These are phyloP conservation scores for Carposina sasakii DNA, from an alignment of 1,140 invertebrate genomes.

Conservation along the genomic window DNA sequence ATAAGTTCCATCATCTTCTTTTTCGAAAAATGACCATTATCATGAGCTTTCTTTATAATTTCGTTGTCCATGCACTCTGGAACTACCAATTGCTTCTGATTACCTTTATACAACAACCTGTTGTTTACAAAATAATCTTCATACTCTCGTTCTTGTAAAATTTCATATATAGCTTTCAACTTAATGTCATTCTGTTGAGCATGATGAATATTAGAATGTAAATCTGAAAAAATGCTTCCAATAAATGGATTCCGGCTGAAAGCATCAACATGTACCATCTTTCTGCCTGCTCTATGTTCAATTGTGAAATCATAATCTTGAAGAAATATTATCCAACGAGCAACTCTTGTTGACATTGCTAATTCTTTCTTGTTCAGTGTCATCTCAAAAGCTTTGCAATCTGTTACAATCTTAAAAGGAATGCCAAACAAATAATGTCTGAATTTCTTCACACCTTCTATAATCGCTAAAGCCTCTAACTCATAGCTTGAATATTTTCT, in stretches of 20 bases:
- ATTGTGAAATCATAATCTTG: conserved; percentile 1
- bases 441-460: conserved; percentile 4
- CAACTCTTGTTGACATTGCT: neutral
- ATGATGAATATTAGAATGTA: neutral
- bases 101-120: no score
- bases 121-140: neutral
- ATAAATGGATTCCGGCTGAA: neutral
- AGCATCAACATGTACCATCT: neutral
- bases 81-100: no score
- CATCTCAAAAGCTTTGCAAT: conserved; percentile 1
- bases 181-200: neutral
- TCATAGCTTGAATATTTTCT: conserved; percentile 6
- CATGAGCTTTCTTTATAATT: no score
- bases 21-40: no score
- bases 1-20: neutral
- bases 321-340: neutral
- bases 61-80: no score
- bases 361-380: conserved; percentile 3
- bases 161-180: neutral
- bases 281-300: neutral
- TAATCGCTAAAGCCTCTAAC: conserved; percentile 5
- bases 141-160: neutral
- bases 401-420: neutral
- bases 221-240: neutral
- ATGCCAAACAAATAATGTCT: neutral